Evolutionary conservation across 2,113 vertebrate genomes (phyloP).

Genomic region (Kobus ellipsiprymnus): DNA sequence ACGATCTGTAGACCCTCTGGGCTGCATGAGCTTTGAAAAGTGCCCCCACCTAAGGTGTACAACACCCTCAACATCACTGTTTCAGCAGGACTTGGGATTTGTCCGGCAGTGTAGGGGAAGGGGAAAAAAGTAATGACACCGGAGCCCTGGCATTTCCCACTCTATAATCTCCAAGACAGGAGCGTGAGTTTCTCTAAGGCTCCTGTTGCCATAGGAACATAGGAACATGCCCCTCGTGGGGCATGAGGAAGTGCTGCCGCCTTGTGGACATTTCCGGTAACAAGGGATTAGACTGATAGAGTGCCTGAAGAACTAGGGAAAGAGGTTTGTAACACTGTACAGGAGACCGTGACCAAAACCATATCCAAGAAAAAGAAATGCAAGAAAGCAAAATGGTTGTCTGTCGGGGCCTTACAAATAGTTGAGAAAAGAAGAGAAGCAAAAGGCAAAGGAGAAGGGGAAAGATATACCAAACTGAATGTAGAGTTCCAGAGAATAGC

Average conservation of each 20-base stretch:
- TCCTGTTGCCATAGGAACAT: not conserved
- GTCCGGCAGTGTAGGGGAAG: not conserved
- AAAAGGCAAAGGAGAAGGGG: not conserved
- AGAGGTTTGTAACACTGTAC: not conserved
- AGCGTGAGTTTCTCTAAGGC: not conserved
- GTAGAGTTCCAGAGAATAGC: not conserved
- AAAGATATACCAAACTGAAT: not conserved
- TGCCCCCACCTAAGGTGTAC: not conserved
- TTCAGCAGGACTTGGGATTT: not conserved
- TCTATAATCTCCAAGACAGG: not conserved
- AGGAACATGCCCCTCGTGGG: not conserved
- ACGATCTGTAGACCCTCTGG: not conserved
- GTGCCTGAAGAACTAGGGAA: not conserved
- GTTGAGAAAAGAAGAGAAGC: not conserved
- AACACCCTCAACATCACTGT: not conserved
- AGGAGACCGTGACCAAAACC: not conserved
- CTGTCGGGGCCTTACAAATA: not conserved
- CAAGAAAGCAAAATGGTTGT: not conserved
- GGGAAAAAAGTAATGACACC: not conserved
- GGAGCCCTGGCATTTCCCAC: not conserved
- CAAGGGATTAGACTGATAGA: not conserved
- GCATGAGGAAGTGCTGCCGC: not conserved
- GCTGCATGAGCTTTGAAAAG: not conserved
- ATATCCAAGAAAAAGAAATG: not conserved
- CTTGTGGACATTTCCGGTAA: not conserved